Conservation (phyloP, 2,888 invertebrate species). For the Penaeus monodon region DNA sequence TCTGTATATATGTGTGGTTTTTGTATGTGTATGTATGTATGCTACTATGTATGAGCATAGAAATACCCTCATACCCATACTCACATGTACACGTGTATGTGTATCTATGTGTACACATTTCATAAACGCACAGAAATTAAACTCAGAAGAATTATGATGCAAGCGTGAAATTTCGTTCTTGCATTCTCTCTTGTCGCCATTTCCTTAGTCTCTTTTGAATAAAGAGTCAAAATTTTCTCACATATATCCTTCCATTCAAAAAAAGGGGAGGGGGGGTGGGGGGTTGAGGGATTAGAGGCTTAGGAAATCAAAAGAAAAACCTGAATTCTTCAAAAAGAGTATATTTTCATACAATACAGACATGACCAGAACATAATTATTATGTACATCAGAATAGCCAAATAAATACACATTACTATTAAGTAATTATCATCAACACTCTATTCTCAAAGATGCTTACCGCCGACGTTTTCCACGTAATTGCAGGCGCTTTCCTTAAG, state of each 20-base stretch:
- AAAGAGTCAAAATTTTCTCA: no score
- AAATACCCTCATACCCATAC: not conserved
- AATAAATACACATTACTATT: conserved; percentile 60
- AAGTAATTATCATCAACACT: conserved; percentile 59
- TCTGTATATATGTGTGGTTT: not conserved
- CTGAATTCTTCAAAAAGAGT: conserved; percentile 57
- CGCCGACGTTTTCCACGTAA: conserved; percentile 26
- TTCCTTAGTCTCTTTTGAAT: no score
- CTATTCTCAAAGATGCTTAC: conserved; percentile 54
- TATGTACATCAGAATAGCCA: conserved; percentile 62
- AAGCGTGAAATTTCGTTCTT: no score
- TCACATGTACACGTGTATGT: not conserved
- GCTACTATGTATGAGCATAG: not conserved
- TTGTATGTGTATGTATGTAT: conserved; percentile 14
- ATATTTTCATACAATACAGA: conserved; percentile 63
- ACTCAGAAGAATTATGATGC: no score
- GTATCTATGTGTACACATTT: conserved; percentile 4
- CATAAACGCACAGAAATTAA: not conserved
- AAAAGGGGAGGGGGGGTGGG: not conserved
- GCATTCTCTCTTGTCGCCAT: no score
- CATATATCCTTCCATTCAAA: no score
- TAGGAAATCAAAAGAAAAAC: not conserved
- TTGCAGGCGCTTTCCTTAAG: not conserved
- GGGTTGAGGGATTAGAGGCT: not conserved
- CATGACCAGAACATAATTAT: conserved; percentile 62